These are phyloP conservation scores for Rhinoderma darwinii DNA, from an alignment of 2,113 vertebrate species.

Conservation along the genomic window DNA sequence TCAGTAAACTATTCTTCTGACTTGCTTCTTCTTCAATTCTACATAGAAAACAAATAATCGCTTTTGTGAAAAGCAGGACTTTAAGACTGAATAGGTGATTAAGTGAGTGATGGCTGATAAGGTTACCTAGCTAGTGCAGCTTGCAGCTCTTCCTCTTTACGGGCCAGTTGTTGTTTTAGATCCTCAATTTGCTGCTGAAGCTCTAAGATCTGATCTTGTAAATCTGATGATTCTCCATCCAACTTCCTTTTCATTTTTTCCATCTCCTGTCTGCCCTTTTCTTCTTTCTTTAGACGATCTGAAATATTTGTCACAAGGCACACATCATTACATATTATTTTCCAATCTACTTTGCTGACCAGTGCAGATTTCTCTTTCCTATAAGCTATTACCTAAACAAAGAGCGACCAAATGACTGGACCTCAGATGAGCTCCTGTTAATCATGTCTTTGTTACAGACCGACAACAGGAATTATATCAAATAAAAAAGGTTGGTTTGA, in stretches of 20 bases:
- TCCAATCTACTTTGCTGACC: no score
- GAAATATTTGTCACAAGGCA: neutral
- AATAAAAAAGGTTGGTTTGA: no score
- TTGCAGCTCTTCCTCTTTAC: conserved; percentile 89
- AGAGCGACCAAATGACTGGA: no score
- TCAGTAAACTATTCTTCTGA: conserved; percentile 78
- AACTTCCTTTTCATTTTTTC: conserved; percentile 87
- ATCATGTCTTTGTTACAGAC: no score
- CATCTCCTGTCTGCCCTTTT: conserved; percentile 87
- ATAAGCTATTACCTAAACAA: no score
- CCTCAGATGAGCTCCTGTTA: no score
- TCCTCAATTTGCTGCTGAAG: conserved; percentile 79
- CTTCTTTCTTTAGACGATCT: conserved; percentile 90
- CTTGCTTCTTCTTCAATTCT: conserved; percentile 85
- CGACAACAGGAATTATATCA: no score
- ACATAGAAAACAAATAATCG: neutral
- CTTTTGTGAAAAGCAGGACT: neutral
- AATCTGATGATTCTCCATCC: conserved; percentile 83
- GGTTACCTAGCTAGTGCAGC: conserved; percentile 77
- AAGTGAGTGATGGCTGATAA: no score
- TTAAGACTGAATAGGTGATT: neutral
- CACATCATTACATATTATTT: neutral
- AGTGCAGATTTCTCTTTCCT: no score
- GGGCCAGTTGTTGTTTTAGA: conserved; percentile 78
- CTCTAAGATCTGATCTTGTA: conserved; percentile 88